phyloP scores from a whole-genome alignment of 2,113 vertebrate genomes.

The Petaurus breviceps region DNA sequence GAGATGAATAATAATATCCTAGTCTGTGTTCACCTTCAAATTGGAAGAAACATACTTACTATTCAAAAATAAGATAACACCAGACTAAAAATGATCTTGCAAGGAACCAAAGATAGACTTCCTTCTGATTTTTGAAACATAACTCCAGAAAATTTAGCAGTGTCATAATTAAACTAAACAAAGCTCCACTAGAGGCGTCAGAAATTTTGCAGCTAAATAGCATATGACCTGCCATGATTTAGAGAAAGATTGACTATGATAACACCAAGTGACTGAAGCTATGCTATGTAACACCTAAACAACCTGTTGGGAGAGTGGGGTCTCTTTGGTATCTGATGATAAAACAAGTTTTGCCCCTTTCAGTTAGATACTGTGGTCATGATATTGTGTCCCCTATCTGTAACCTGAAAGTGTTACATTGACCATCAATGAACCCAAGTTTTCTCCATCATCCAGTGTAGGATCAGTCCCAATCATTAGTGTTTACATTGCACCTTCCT shows the following conservation, averaged over 20 bases:
- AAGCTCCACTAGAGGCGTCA: neutral
- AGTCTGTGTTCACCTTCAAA: slow-evolving; percentile 16
- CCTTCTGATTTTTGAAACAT: slow-evolving; percentile 43
- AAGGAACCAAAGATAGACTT: neutral
- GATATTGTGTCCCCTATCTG: neutral
- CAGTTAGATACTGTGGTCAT: neutral
- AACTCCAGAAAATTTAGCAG: slow-evolving; percentile 1
- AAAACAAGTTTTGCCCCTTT: neutral
- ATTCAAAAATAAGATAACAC: slow-evolving; percentile 36
- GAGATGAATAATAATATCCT: neutral
- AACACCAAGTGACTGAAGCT: neutral
- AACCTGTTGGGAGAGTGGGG: neutral
- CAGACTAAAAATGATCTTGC: slow-evolving; percentile 13
- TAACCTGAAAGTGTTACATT: neutral
- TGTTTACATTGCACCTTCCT: slow-evolving; percentile 73
- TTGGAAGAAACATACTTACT: slow-evolving; percentile 26
- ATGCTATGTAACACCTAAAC: neutral
- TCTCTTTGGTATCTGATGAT: neutral
- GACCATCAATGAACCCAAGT: slow-evolving; percentile 51
- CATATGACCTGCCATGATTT: neutral
- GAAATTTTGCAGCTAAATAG: slow-evolving; percentile 18
- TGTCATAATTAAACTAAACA: slow-evolving; percentile 38
- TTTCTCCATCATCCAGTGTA: slow-evolving; percentile 35
- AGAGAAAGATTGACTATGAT: neutral
- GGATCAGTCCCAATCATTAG: slow-evolving; percentile 65